Conservation (phyloP, 1,140 invertebrate genomes). For the Chlorops oryzae region DNA sequence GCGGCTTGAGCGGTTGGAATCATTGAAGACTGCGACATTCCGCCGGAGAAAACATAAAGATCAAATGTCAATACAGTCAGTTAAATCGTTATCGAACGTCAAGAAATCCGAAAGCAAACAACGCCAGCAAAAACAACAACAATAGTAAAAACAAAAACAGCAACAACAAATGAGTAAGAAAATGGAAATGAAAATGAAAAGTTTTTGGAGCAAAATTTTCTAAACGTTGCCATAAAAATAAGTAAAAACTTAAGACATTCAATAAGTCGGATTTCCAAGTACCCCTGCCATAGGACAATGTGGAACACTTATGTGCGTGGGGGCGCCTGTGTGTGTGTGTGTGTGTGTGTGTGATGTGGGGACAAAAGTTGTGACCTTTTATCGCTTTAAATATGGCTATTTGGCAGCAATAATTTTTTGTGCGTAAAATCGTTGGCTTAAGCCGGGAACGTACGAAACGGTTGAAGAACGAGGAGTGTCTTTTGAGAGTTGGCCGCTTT, state of each 20-base stretch:
- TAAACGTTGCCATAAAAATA: slow-evolving; percentile 18
- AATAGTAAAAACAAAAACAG: slow-evolving; percentile 7
- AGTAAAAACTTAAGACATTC: slow-evolving; percentile 13
- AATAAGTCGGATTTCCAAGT: too few species aligned
- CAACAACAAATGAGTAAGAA: not conserved
- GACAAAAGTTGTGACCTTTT: slow-evolving; percentile 11
- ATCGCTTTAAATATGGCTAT: slow-evolving; percentile 15
- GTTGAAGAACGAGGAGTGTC: too few species aligned
- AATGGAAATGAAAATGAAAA: not conserved
- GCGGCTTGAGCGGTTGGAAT: too few species aligned
- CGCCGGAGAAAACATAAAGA: slow-evolving; percentile 19
- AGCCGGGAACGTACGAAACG: too few species aligned
- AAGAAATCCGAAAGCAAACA: not conserved
- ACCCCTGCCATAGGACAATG: too few species aligned
- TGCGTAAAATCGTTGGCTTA: too few species aligned
- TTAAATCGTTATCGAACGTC: not conserved
- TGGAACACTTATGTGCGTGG: too few species aligned
- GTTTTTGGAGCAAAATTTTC: not conserved
- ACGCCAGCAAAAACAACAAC: not conserved
- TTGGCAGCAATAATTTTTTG: too few species aligned
- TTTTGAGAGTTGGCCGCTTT: too few species aligned
- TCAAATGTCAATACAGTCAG: slow-evolving; percentile 16
- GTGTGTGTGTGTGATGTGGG: too few species aligned
- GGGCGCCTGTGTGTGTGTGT: too few species aligned
- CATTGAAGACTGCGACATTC: too few species aligned